These are phyloP conservation scores for Pollenia griseotomentosa DNA, from an alignment of 2,888 invertebrate genomes.

Conservation along the genomic window DNA sequence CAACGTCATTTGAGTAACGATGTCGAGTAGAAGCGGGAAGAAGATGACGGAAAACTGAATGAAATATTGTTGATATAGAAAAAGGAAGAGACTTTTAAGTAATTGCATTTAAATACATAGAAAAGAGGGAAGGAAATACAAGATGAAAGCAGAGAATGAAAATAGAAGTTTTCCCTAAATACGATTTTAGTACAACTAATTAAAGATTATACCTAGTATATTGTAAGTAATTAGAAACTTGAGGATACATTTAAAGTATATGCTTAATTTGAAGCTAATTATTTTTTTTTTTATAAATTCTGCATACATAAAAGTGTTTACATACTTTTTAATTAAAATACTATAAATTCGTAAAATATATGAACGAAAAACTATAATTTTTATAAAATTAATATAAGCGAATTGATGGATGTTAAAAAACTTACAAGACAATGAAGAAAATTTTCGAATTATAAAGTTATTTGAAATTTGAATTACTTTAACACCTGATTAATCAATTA, in stretches of 20 bases:
- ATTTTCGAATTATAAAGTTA: too few relatives aligned
- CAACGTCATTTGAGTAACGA: constrained; percentile 34
- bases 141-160: constrained; percentile 45
- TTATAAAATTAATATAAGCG: too few relatives aligned
- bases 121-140: constrained; percentile 54
- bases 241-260: background rate
- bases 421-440: too few relatives aligned
- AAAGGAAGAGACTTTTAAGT: constrained; percentile 63
- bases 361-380: too few relatives aligned
- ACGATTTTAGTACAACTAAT: constrained; percentile 30
- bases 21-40: constrained; percentile 5
- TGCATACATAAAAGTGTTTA: too few relatives aligned
- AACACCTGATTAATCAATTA: too few relatives aligned
- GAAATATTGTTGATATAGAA: constrained; percentile 24
- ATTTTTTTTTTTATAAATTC: too few relatives aligned
- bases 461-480: too few relatives aligned
- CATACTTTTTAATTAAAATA: too few relatives aligned
- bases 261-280: background rate
- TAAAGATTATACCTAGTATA: constrained; percentile 22
- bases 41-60: constrained; percentile 15
- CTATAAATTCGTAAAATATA: too few relatives aligned
- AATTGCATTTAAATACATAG: constrained; percentile 69
- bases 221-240: background rate
- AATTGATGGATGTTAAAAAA: too few relatives aligned
- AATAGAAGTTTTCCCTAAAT: constrained; percentile 36